Conservation (phyloP, 2,113 vertebrate genomes). For the Mobula birostris region DNA sequence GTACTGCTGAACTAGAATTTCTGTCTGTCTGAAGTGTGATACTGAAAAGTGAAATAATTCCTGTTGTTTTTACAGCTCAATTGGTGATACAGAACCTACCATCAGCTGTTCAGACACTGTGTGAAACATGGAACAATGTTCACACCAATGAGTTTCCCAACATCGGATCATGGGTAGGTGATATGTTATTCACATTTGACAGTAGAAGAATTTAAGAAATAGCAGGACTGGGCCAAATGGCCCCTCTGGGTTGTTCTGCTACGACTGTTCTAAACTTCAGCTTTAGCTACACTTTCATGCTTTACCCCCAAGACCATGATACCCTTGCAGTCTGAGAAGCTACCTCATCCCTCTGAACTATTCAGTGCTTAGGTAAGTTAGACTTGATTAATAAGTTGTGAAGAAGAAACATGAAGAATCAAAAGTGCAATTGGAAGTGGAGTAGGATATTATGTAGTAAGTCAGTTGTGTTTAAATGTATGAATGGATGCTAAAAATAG, state of each 20-base stretch:
- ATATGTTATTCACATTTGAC: not conserved
- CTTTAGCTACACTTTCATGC: no score
- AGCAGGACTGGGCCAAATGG: no score
- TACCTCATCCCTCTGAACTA: not conserved
- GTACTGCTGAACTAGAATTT: not conserved
- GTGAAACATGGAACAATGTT: slow-evolving; percentile 90
- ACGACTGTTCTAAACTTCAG: no score
- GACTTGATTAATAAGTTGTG: not conserved
- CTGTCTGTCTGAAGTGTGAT: not conserved
- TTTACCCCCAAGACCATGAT: no score
- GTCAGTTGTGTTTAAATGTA: not conserved
- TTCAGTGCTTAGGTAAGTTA: not conserved
- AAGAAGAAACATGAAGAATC: no score
- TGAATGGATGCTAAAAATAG: not conserved
- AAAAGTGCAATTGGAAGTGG: not conserved
- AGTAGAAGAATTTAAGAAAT: not conserved
- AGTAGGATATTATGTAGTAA: not conserved
- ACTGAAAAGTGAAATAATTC: not conserved
- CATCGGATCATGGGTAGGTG: slow-evolving; percentile 90
- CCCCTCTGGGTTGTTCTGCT: no score
- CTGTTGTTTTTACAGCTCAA: slow-evolving; percentile 59
- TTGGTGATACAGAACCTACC: slow-evolving; percentile 85
- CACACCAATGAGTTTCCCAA: slow-evolving; percentile 96
- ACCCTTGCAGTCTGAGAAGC: no score
- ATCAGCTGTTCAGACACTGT: slow-evolving; percentile 76